Evolutionary conservation across 2,797 vertebrate species (phyloP), one percentile per base, ranked within the genome.

Genomic region (Mus caroli): DNA sequence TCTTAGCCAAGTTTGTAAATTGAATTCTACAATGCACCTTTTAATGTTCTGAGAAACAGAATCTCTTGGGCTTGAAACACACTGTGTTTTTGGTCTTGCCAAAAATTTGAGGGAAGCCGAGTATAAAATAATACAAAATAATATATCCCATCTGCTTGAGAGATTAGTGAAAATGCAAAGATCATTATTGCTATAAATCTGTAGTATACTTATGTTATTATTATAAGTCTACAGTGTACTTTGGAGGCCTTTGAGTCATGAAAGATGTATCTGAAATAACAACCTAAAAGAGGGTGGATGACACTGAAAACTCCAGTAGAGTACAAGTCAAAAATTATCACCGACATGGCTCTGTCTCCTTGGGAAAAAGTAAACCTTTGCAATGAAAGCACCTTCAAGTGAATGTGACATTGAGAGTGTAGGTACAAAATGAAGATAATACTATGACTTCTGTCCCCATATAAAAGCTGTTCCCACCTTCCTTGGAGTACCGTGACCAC

Each of bases 1-100:
- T 88, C 34, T 88, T 90, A 97, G 95, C 94, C 88, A 97, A 96
- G 82, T 95, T 97, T 96, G 76, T 94, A 89, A 95, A 93, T 88
- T 92, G 88, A 97, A 94, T 96, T 96, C 92, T 87, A 91, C 46
- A 94, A 46, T 90, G 84, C 60, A 83, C 69, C 31, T 94, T 92
- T 69, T 91, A 96, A 71, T 80, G 26, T 92, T 96, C 91, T 87
- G 71, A 96, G 85, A 94, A 94, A 97, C 60, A 89, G 78, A 94
- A 91, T 94, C 34, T 90, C 97, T 69, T 67, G n/a, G 46, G 17
- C 43, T 88, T 93, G 85, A 93, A 95, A 93, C 64, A 86, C 86
- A 90, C 40, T 56, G 22, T 93, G 67, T 77, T 94, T 79, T 96
- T 77, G 50, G 28, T 90, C 69, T 82, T 97, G 84, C 73, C 91